Percentiles rank a stretch among this genome's conserved stretches.
phyloP scores from a whole-genome alignment of 1,140 invertebrate genomes.

The Coptotermes formosanus region DNA sequence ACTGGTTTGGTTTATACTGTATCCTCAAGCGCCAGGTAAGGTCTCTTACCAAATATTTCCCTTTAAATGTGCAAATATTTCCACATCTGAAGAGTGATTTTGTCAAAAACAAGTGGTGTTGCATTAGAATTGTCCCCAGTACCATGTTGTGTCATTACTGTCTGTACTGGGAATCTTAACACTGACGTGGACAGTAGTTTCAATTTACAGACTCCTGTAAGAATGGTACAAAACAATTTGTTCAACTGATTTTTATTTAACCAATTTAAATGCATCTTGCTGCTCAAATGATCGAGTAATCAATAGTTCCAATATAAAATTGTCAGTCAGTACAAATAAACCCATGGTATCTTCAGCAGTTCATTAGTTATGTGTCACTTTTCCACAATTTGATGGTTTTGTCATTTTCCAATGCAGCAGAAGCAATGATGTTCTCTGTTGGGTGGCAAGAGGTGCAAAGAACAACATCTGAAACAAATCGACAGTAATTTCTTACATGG shows the following conservation, averaged over 20 bases:
- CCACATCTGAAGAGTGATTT: too few species aligned
- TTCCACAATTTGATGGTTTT: slow-evolving; percentile 99
- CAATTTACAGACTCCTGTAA: not conserved
- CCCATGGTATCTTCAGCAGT: not conserved
- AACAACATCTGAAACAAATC: slow-evolving; percentile 78
- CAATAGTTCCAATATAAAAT: not conserved
- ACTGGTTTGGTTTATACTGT: too few species aligned
- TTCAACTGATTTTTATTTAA: not conserved
- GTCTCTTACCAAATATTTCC: too few species aligned
- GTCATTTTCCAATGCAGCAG: slow-evolving; percentile 96
- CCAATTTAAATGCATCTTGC: not conserved
- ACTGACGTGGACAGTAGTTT: not conserved
- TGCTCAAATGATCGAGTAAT: too few species aligned
- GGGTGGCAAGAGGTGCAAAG: slow-evolving; percentile 98
- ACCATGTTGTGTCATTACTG: too few species aligned
- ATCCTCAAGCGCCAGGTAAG: too few species aligned
- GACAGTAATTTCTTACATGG: too few species aligned
- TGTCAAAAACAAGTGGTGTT: too few species aligned
- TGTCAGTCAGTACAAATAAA: not conserved
- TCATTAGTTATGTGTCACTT: slow-evolving; percentile 82
- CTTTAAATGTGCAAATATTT: too few species aligned
- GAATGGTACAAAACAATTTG: not conserved
- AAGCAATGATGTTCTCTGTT: slow-evolving; percentile 98
- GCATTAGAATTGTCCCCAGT: too few species aligned
- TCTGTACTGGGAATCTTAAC: too few species aligned